Evolutionary conservation across 2,888 invertebrate species (phyloP).

Genomic region (Deroplatys truncata): DNA sequence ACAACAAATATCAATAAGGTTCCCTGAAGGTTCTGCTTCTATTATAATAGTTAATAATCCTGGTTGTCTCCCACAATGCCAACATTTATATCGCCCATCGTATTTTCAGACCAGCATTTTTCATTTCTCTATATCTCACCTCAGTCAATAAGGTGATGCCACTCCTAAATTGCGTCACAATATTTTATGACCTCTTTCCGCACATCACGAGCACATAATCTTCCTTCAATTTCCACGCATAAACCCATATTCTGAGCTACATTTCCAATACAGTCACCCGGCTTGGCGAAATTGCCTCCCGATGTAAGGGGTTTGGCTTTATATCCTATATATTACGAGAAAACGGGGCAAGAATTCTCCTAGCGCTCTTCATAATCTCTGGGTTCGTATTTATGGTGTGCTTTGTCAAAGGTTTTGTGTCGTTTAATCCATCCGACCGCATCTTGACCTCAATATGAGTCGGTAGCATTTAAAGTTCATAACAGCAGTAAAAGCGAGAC

Average conservation of each 20-base stretch:
- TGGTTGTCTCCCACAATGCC: neutral
- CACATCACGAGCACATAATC: neutral
- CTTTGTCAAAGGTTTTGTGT: neutral
- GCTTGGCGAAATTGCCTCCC: neutral
- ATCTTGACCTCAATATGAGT: neutral
- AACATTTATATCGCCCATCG: neutral
- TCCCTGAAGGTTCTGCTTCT: neutral
- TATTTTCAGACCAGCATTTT: neutral
- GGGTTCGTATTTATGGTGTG: neutral
- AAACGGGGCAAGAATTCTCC: neutral
- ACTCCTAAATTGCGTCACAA: neutral
- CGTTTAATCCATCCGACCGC: neutral
- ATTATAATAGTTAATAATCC: neutral
- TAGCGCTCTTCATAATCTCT: neutral
- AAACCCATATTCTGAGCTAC: neutral
- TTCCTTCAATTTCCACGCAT: neutral
- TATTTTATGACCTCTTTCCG: neutral
- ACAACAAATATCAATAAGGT: neutral
- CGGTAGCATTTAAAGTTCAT: neutral
- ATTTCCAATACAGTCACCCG: neutral
- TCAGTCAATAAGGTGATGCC: neutral
- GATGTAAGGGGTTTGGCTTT: neutral
- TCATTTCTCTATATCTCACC: neutral
- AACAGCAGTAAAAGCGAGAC: neutral
- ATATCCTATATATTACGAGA: neutral